These are phyloP conservation scores for Machaerirhynchus nigripectus DNA, from an alignment of 2,113 vertebrate species.

Conservation along the genomic window DNA sequence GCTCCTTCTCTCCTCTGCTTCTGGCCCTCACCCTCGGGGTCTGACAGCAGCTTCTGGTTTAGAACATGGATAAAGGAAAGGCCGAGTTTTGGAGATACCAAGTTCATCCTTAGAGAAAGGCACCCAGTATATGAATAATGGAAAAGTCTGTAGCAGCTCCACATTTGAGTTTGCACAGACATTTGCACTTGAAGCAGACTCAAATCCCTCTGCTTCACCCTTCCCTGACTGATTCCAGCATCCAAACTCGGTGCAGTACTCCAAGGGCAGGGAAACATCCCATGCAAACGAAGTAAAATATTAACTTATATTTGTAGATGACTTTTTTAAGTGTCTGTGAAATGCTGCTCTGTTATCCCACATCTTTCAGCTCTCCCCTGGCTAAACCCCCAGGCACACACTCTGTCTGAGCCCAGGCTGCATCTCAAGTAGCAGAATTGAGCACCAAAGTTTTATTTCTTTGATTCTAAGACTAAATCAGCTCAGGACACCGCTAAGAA, in stretches of 20 bases:
- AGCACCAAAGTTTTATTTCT: neutral
- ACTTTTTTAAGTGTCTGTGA: neutral
- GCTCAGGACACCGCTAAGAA: neutral
- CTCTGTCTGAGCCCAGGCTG: neutral
- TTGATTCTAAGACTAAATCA: neutral
- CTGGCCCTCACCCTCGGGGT: neutral
- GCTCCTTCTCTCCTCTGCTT: neutral
- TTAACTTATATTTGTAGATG: neutral
- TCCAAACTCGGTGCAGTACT: neutral
- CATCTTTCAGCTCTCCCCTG: neutral
- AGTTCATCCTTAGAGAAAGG: neutral
- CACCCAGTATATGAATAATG: neutral
- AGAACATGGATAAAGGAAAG: neutral
- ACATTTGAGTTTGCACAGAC: neutral
- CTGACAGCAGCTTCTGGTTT: neutral
- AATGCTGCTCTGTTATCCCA: neutral
- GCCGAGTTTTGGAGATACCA: neutral
- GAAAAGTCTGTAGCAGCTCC: neutral
- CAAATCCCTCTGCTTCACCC: neutral
- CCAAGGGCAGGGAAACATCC: neutral
- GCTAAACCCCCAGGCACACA: neutral
- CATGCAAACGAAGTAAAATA: neutral
- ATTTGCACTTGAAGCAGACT: constrained; percentile 5
- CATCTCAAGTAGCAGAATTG: neutral
- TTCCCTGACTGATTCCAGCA: neutral